Conservation (phyloP, 1,140 invertebrate species). For the Solenopsis fugax region DNA sequence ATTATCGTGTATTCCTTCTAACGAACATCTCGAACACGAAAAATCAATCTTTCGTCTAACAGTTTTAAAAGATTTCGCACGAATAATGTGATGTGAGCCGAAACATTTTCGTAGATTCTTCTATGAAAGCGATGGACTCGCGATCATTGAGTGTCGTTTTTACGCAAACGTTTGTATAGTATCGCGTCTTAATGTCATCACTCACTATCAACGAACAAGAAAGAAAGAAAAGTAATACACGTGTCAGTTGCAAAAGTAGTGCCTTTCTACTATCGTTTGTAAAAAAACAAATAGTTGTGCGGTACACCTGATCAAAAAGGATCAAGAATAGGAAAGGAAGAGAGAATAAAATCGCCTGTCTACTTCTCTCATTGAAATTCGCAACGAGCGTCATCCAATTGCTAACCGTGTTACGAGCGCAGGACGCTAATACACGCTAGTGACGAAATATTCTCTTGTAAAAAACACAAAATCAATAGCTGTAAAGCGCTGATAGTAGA, state of each 20-base stretch:
- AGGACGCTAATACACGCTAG: slow-evolving; percentile 53
- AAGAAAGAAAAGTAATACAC: slow-evolving; percentile 1
- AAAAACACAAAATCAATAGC: slow-evolving; percentile 44
- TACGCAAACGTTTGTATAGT: slow-evolving; percentile 24
- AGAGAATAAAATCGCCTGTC: not conserved
- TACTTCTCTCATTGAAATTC: slow-evolving; percentile 27
- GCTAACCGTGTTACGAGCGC: slow-evolving; percentile 54
- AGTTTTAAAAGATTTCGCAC: not conserved
- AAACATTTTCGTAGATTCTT: slow-evolving; percentile 46
- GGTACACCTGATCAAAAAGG: not conserved
- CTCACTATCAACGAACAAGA: slow-evolving; percentile 25
- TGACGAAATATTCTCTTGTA: slow-evolving; percentile 23
- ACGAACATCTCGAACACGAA: not conserved
- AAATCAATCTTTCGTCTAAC: not conserved
- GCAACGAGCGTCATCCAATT: slow-evolving; percentile 27
- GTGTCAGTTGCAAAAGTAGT: slow-evolving; percentile 47
- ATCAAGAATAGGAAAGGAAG: not conserved
- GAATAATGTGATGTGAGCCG: slow-evolving; percentile 14
- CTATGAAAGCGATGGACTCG: slow-evolving; percentile 4
- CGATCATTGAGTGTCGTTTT: slow-evolving; percentile 35
- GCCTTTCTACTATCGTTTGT: slow-evolving; percentile 57
- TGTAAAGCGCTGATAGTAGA: slow-evolving; percentile 23
- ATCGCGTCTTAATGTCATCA: slow-evolving; percentile 40
- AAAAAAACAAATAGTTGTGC: slow-evolving; percentile 27
- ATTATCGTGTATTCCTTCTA: slow-evolving; percentile 31